Evolutionary conservation across 2,888 invertebrate genomes (phyloP), one percentile per base, ranked within the genome.

Genomic region (Lamellibrachia columna): DNA sequence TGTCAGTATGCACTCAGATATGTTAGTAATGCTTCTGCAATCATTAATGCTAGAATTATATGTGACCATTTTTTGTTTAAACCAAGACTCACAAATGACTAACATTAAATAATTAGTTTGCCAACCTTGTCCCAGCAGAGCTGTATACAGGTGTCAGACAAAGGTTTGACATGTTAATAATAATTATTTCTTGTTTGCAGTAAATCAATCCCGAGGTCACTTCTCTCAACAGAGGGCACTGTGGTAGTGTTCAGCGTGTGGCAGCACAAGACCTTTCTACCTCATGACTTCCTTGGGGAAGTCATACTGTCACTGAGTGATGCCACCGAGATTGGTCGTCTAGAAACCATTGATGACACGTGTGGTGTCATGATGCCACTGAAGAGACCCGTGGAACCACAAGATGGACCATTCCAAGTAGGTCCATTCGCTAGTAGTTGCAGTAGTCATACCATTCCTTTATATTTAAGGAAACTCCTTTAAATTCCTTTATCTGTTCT

Each of bases 281-380:
- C 94, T 28, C 95, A 96, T 92, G 96, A 96, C 93, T 95, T 95
- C 93, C 95, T 95, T 7, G 96, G 96, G 1, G 96, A 96, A 93
- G 94, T 95, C 4, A 92, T 95, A 8, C 90, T 96, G 8, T 94
- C 94, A 53, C 93, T 96, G 90, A 94, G 94, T 7, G 93, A 94
- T 8, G 93, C 95, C 9, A 92, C 93, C 3, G 93, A 93, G n/a
- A 94, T 96, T 53, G 92, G 92, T 7, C 93, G 94, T 91, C 93
- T 94, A 40, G 93, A 94, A 92, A 94, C 94, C 4, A 94, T 95
- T 40, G 95, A 96, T 52, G 94, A 93, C 52, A 94, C 95, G 91
- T 95, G 95, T 1, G 95, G 95, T 3, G 92, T 95, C 6, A 95
- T 96, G 93, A 93, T 95, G 95, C 95, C 96, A 0, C 93, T 96